phyloP scores from a whole-genome alignment of 1,140 invertebrate species.

The Drosophila tristis region DNA sequence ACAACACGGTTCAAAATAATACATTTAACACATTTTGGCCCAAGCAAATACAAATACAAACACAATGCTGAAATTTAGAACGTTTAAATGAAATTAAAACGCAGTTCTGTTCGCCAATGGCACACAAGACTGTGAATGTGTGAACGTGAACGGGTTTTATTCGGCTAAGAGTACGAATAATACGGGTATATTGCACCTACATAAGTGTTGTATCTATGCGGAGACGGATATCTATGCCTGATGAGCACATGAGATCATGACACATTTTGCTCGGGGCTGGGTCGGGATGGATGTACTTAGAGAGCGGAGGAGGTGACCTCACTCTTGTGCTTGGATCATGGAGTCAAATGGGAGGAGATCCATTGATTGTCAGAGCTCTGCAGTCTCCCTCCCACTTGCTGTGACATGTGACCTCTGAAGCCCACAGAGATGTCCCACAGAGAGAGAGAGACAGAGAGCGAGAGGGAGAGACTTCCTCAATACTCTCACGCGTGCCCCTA shows the following conservation, averaged over 20 bases:
- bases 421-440: constrained; percentile 17
- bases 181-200: constrained; percentile 24
- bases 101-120: constrained; percentile 67
- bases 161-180: constrained; percentile 6
- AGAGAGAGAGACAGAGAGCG: neutral
- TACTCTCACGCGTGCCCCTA: constrained; percentile 58
- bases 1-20: constrained; percentile 42
- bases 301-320: constrained; percentile 18
- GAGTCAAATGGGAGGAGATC: constrained; percentile 15
- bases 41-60: constrained; percentile 36
- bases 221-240: constrained; percentile 31
- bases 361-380: constrained; percentile 14
- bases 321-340: constrained; percentile 10
- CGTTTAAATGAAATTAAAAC: constrained; percentile 73
- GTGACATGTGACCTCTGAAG: constrained; percentile 36
- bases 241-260: constrained; percentile 69
- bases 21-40: constrained; percentile 65
- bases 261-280: constrained; percentile 10
- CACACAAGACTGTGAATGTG: constrained; percentile 23
- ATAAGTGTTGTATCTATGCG: constrained; percentile 17
- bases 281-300: neutral
- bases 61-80: constrained; percentile 41
- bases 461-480: constrained; percentile 19
- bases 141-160: constrained; percentile 21
- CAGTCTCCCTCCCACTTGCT: constrained; percentile 37